Evolutionary conservation across 1,140 invertebrate species (phyloP), one percentile per base, ranked within the genome.

Genomic region (Chlorops oryzae): DNA sequence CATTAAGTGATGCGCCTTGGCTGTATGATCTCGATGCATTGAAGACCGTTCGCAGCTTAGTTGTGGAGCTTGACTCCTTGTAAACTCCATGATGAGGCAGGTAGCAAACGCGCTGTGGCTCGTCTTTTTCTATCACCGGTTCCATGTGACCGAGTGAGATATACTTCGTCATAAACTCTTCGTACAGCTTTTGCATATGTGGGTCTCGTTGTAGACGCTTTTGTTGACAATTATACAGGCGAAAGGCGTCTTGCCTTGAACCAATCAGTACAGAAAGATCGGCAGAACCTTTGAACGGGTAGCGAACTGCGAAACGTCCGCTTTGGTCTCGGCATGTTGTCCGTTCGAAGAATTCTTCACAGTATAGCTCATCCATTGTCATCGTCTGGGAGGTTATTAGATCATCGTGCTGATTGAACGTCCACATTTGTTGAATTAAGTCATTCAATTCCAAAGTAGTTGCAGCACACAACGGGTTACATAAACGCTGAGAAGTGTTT

Each of bases 21-120:
- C n/a, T n/a, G 10, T 41, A 34, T 43, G 54, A 58, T 13, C 52
- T 44, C 2, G 65, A 67, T 0, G 52, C 67, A 51, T 72, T 57
- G 54, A 72, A 72, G 2, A 73, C 67, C 3, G 61, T 58, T 6
- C 67, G 47, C 5, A 70, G 22, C 34, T 63, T 63, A 2, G 67
- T 70, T 15, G 63, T 66, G 4, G 40, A 39, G 38, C 57, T 63
- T n/a, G 53, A 28, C 39, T 61, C 55, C n/a, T 56, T 45, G 12
- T 62, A 34, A 0, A 76, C 70, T 5, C 42, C 46, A 28, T 73
- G 72, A 58, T 77, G 73, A 5, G 73, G 72, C 13, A 75, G 27
- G 45, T 72, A n/a, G n/a, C n/a, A n/a, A n/a, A n/a, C n/a, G n/a
- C n/a, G n/a, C n/a, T 22, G 22, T 22, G 23, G 5, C 4, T 10